Percentiles rank a stretch among this genome's conserved stretches.
Evolutionary conservation across 92 coral and sea anemone species (phyloP).

Genomic region (Palythoa caribaeorum): DNA sequence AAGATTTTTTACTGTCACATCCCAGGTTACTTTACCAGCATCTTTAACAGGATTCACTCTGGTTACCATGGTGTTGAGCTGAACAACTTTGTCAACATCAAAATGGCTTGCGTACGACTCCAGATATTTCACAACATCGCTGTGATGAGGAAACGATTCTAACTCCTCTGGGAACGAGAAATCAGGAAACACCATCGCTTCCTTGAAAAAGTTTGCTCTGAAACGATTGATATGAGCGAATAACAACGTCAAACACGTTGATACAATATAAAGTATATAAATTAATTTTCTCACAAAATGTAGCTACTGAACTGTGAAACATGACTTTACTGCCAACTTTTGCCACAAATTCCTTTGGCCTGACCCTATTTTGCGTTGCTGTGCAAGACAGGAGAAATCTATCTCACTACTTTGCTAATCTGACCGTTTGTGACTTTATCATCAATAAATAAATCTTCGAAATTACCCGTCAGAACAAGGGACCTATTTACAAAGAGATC

Average conservation of each 20-base stretch:
- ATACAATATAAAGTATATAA: not conserved
- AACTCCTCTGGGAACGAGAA: constrained; percentile 74
- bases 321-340: not conserved
- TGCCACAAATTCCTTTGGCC: not conserved
- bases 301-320: not conserved
- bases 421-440: no score
- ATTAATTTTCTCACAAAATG: not conserved
- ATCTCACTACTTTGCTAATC: not conserved
- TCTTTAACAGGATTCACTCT: constrained; percentile 62
- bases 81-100: constrained; percentile 60
- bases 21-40: constrained; percentile 64
- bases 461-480: no score
- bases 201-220: constrained; percentile 82
- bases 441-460: no score
- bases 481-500: no score
- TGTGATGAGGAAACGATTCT: constrained; percentile 63
- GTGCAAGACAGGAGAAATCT: not conserved
- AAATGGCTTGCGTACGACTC: constrained; percentile 78
- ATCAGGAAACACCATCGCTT: constrained; percentile 86
- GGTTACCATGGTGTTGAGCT: constrained; percentile 67
- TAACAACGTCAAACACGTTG: not conserved
- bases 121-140: constrained; percentile 70
- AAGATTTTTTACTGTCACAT: constrained; percentile 70
- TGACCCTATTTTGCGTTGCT: not conserved
- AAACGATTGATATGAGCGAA: not conserved